Evolutionary conservation across 92 coral and sea anemone species (phyloP).

Genomic region (Scolanthus callimorphus): DNA sequence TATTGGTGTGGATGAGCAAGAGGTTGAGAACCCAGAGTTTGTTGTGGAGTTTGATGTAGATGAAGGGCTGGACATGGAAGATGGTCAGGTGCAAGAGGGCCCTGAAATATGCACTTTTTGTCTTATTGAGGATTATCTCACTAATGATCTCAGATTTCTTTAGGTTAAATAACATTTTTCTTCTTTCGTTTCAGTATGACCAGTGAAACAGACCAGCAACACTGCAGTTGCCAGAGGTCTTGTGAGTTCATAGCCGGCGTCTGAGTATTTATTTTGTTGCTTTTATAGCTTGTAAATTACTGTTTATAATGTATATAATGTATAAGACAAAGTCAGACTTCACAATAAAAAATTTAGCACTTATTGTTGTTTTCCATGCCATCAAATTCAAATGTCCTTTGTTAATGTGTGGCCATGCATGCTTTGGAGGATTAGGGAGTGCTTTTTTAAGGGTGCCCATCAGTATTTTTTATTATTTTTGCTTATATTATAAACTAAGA

Average conservation of each 20-base stretch:
- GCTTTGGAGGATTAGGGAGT: too few relatives aligned
- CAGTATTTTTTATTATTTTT: too few relatives aligned
- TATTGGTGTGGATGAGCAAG: slow-evolving; percentile 10
- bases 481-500: too few relatives aligned
- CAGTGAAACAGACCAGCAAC: slow-evolving; percentile 29
- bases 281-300: too few relatives aligned
- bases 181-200: slow-evolving; percentile 22
- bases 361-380: too few relatives aligned
- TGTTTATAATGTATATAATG: too few relatives aligned
- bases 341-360: too few relatives aligned
- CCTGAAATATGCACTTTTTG: slow-evolving; percentile 27
- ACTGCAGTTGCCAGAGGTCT: slow-evolving; percentile 20
- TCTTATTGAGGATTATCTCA: slow-evolving; percentile 21
- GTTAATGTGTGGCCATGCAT: too few relatives aligned
- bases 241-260: slow-evolving; percentile 27
- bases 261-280: slow-evolving; percentile 2
- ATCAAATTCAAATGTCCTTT: too few relatives aligned
- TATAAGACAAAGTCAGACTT: too few relatives aligned
- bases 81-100: neutral
- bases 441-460: too few relatives aligned
- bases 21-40: slow-evolving; percentile 26
- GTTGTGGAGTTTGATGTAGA: slow-evolving; percentile 16
- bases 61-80: slow-evolving; percentile 4
- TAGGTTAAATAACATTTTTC: slow-evolving; percentile 1
- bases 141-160: slow-evolving; percentile 7